Conservation (phyloP, 2,888 invertebrate genomes). For the Galeruca laticollis region DNA sequence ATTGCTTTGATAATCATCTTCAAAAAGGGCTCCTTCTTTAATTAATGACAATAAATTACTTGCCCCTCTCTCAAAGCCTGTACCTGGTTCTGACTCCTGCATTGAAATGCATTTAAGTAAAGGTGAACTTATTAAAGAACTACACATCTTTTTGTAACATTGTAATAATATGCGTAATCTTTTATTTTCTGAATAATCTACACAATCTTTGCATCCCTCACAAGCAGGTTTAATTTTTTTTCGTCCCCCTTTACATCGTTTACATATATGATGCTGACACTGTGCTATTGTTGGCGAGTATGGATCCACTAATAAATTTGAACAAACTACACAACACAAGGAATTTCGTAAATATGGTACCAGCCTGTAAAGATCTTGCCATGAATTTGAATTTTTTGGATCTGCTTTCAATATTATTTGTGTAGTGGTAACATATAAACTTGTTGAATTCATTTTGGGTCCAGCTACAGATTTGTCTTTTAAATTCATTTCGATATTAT, state of each 20-base stretch:
- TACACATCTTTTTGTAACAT: conserved; percentile 91
- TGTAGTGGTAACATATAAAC: conserved; percentile 85
- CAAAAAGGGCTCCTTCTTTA: conserved; percentile 83
- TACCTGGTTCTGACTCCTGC: conserved; percentile 70
- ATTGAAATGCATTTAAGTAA: conserved; percentile 73
- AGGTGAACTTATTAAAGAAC: conserved; percentile 81
- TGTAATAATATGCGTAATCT: conserved; percentile 84
- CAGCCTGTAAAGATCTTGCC: conserved; percentile 85
- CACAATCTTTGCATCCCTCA: conserved; percentile 86
- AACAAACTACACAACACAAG: conserved; percentile 91
- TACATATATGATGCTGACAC: conserved; percentile 92
- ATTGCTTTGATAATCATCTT: conserved; percentile 80
- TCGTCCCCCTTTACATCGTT: conserved; percentile 84
- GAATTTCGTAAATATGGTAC: conserved; percentile 88
- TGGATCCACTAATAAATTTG: conserved; percentile 84
- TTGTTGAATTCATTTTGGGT: conserved; percentile 80
- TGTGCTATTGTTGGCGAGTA: conserved; percentile 81
- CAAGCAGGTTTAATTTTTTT: conserved; percentile 89
- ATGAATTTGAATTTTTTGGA: conserved; percentile 77
- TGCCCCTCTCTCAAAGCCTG: conserved; percentile 69
- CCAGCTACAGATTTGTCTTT: conserved; percentile 36
- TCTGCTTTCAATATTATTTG: conserved; percentile 83
- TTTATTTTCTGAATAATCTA: conserved; percentile 84
- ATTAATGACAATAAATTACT: conserved; percentile 80
- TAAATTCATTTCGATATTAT: conserved; percentile 38